Percentiles rank a stretch among this genome's conserved stretches.
Evolutionary conservation across 2,797 vertebrate genomes (phyloP).

Genomic region (Catostomus latipinnis): DNA sequence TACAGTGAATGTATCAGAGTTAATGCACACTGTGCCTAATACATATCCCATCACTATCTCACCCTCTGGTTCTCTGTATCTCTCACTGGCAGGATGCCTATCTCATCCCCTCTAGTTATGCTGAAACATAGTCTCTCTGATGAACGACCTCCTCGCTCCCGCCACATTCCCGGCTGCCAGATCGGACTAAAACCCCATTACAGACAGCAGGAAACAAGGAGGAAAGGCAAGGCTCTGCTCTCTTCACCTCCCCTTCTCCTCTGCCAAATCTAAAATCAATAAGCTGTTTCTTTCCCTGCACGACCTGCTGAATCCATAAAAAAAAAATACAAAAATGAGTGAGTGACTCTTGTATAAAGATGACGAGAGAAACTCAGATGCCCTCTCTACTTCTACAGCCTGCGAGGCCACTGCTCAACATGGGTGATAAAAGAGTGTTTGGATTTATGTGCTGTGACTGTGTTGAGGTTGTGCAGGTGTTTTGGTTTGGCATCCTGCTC

Average conservation of each 20-base stretch:
- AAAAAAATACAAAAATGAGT: slow-evolving; percentile 58
- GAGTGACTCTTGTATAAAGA: slow-evolving; percentile 74
- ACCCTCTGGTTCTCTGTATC: neutral
- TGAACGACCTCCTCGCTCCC: slow-evolving; percentile 2
- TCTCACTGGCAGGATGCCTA: slow-evolving; percentile 26
- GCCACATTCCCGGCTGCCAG: neutral
- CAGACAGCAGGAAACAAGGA: slow-evolving; percentile 25
- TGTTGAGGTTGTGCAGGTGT: slow-evolving; percentile 72
- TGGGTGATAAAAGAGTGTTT: slow-evolving; percentile 64
- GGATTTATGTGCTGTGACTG: slow-evolving; percentile 72
- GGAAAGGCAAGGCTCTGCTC: slow-evolving; percentile 32
- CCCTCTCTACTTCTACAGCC: slow-evolving; percentile 30
- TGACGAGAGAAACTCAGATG: slow-evolving; percentile 38
- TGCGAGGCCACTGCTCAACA: slow-evolving; percentile 67
- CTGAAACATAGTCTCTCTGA: slow-evolving; percentile 53
- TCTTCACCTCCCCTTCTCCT: slow-evolving; percentile 47
- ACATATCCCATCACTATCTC: slow-evolving; percentile 37
- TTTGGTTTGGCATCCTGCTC: slow-evolving; percentile 32
- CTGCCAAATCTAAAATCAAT: slow-evolving; percentile 84
- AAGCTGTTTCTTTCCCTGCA: slow-evolving; percentile 76
- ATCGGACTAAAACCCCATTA: slow-evolving; percentile 35
- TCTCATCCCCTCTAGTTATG: neutral
- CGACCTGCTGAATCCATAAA: slow-evolving; percentile 77
- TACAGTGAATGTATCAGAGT: slow-evolving; percentile 16
- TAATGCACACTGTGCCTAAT: slow-evolving; percentile 32